Evolutionary conservation across 2,113 vertebrate species (phyloP).

Genomic region (Esox niger): DNA sequence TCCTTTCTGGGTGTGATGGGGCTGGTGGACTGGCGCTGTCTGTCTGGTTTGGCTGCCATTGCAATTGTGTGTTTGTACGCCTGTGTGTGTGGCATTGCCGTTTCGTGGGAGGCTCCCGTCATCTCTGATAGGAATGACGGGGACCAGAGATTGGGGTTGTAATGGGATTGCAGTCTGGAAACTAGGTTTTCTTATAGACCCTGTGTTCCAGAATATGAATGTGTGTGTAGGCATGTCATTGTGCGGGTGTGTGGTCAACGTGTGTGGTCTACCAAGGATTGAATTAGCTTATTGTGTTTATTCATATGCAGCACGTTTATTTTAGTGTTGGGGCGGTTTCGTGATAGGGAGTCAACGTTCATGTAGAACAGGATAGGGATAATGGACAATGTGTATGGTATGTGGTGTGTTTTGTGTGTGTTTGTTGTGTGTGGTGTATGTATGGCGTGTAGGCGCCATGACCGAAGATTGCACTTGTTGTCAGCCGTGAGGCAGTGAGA

Average conservation of each 20-base stretch:
- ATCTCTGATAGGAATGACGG: not conserved
- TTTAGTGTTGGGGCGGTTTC: not conserved
- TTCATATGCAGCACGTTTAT: conserved; percentile 3
- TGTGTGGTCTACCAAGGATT: conserved; percentile 4
- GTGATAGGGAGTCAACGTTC: not conserved
- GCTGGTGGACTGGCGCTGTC: conserved; percentile 27
- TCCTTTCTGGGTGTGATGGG: conserved; percentile 17
- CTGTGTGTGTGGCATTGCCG: not conserved
- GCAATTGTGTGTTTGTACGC: not conserved
- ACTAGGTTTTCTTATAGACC: conserved; percentile 32
- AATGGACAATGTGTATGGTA: not conserved
- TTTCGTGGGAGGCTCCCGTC: not conserved
- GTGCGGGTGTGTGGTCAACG: conserved; percentile 10
- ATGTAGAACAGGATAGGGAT: conserved; percentile 1
- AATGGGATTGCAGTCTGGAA: conserved; percentile 24
- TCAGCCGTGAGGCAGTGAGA: not conserved
- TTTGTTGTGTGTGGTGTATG: not conserved
- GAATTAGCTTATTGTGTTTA: conserved; percentile 4
- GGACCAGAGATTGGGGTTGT: conserved; percentile 8
- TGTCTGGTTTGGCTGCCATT: conserved; percentile 28
- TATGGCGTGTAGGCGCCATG: not conserved
- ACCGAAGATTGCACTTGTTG: not conserved
- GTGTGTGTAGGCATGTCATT: conserved; percentile 37
- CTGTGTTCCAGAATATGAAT: conserved; percentile 45
- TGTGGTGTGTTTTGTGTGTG: not conserved